Evolutionary conservation across 1,140 invertebrate genomes (phyloP), one percentile per base, ranked within the genome.

Genomic region (Physella acuta): DNA sequence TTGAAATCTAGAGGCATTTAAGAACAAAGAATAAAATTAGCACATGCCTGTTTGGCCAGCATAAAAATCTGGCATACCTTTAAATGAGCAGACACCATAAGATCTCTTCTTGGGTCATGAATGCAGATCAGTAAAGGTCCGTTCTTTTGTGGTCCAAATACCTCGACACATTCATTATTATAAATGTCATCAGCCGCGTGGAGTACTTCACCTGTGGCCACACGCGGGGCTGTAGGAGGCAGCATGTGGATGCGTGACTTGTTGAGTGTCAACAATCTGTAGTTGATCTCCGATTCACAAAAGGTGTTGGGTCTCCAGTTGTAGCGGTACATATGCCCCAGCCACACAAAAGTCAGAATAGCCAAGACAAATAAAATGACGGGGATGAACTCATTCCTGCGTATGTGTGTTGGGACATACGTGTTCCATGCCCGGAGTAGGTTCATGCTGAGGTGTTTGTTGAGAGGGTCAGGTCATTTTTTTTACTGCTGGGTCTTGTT

Each of bases 11-110:
- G n/a, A n/a, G n/a, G n/a, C n/a, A n/a, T n/a, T n/a, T n/a, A n/a
- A n/a, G n/a, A n/a, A n/a, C n/a, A n/a, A n/a, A n/a, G n/a, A n/a
- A n/a, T n/a, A n/a, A n/a, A n/a, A n/a, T n/a, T n/a, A n/a, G n/a
- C n/a, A n/a, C n/a, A n/a, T n/a, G n/a, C n/a, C n/a, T n/a, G n/a
- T n/a, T n/a, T n/a, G n/a, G n/a, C 44, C 44, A n/a, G n/a, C n/a
- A n/a, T n/a, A 36, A 36, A 60, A 36, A 5, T 62, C 1, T 62
- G 30, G 14, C 37, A 17, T 4, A 64, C 62, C 49, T 64, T 64
- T 26, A 64, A 52, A 64, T 64, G 62, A 20, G 62, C 62, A 52
- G 62, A 64, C 2, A 64, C 39, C 62, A 64, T 64, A 39, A 64
- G 49, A 28, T 64, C 62, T 36, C 33, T 64, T 8, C 31, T 53